Evolutionary conservation across 2,888 invertebrate species (phyloP), one percentile per base, ranked within the genome.

Genomic region (Liposcelis brunnea): DNA sequence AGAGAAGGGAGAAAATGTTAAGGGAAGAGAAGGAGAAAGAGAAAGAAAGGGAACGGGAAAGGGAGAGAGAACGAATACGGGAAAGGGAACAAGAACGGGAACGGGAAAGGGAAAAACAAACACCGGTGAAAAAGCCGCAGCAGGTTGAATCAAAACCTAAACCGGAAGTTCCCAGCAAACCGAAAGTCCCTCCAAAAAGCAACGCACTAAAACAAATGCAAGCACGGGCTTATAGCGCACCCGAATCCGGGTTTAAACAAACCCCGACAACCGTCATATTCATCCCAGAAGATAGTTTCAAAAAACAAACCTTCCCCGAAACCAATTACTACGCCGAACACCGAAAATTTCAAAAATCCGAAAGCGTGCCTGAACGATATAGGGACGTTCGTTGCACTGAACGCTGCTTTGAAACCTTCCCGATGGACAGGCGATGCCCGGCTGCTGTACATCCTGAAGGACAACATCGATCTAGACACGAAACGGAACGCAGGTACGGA

Each of bases 161-260:
- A 26, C 26, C 26, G 5, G 26, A 26, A 26, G 26, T 26, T 26
- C 26, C 26, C 8, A 26, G 26, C 19, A 40, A 40, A 21, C 40
- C 40, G 19, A 14, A 40, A 19, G 40, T 40, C 12, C 40, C 40
- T 12, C 40, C 40, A 3, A 40, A 40, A 40, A 18, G 21, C 40
- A 40, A 40, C 16, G 40, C 40, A 6, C 19, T 40, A 12, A 40
- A 40, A 18, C 40, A 40, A 40, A 18, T 40, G 19, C 40, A 40
- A 40, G 21, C 40, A 3, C 40, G 40, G 4, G 40, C 40, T 19
- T 40, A 40, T 21, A 40, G 40, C 21, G 40, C 40, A 40, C 40
- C 40, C 7, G 40, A 40, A 19, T 40, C 40, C 12, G 16, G 12
- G 10, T 21, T 16, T 11, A 12, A 10, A 6, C 19, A 6, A 18